phyloP scores from a whole-genome alignment of 2,113 vertebrate genomes.

The Esox niger region DNA sequence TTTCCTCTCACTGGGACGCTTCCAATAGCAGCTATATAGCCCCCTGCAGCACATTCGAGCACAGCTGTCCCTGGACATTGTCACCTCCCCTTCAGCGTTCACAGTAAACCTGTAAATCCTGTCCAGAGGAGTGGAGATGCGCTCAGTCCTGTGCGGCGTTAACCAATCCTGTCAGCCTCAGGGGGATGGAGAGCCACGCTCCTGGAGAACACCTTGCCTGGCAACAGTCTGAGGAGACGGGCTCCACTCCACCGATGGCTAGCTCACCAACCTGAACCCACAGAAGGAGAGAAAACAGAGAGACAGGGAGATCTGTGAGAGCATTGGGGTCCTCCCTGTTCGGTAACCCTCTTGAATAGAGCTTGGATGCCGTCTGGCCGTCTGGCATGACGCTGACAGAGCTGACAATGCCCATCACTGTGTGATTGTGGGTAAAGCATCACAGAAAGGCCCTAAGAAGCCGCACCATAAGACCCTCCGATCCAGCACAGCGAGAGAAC shows the following conservation, averaged over 20 bases:
- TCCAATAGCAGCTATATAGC: slow-evolving; percentile 67
- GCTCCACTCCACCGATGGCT: background rate
- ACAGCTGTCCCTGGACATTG: slow-evolving; percentile 34
- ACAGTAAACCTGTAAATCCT: slow-evolving; percentile 8
- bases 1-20: fast-evolving
- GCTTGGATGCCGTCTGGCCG: slow-evolving; percentile 12
- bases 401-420: slow-evolving; percentile 52
- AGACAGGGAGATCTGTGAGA: slow-evolving; percentile 13
- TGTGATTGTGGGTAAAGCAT: slow-evolving; percentile 37
- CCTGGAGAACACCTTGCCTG: slow-evolving; percentile 1
- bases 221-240: slow-evolving; percentile 10
- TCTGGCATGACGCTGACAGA: slow-evolving; percentile 19
- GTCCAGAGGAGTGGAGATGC: background rate
- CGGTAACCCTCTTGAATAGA: slow-evolving; percentile 42
- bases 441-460: slow-evolving; percentile 29
- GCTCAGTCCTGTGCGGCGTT: background rate
- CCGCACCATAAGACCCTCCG: slow-evolving; percentile 27
- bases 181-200: background rate
- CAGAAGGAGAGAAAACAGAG: slow-evolving; percentile 25
- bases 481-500: background rate
- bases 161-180: slow-evolving; percentile 22
- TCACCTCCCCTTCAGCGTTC: slow-evolving; percentile 30
- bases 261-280: slow-evolving; percentile 2
- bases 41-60: slow-evolving; percentile 55
- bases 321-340: slow-evolving; percentile 38